Conservation (phyloP, 2,888 invertebrate species). For the Melanchra persicariae region DNA sequence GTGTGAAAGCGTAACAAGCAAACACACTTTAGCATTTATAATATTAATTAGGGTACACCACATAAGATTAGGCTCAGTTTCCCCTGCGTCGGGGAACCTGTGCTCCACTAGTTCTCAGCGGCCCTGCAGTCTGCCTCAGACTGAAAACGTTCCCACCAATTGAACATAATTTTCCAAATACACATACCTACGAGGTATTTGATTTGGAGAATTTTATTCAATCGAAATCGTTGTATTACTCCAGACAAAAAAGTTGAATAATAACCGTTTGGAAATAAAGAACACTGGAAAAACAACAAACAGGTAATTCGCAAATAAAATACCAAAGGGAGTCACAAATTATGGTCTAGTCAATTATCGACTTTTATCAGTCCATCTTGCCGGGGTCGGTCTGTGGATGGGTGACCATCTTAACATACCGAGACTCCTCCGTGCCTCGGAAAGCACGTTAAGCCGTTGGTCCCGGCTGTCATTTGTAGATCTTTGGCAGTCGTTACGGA, state of each 20-base stretch:
- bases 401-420: no score
- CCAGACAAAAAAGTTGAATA: not conserved
- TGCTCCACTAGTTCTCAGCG: not conserved
- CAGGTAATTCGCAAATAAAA: not conserved
- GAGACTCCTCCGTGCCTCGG: no score
- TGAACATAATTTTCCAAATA: not conserved
- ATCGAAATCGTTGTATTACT: not conserved
- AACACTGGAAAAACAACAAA: not conserved
- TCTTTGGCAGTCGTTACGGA: no score
- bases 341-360: not conserved
- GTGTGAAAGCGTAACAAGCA: no score
- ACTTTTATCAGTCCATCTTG: not conserved
- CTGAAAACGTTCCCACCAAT: not conserved
- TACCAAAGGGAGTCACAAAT: not conserved
- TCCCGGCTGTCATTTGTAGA: no score
- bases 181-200: not conserved
- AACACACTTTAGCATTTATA: no score
- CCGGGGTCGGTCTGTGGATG: no score
- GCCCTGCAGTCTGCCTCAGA: not conserved
- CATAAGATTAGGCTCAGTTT: not conserved
- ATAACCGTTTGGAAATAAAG: not conserved
- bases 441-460: no score
- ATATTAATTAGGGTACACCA: not conserved
- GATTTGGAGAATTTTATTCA: not conserved
- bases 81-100: not conserved